Evolutionary conservation across 2,113 vertebrate genomes (phyloP).

Genomic region (Corydoras maculifer): DNA sequence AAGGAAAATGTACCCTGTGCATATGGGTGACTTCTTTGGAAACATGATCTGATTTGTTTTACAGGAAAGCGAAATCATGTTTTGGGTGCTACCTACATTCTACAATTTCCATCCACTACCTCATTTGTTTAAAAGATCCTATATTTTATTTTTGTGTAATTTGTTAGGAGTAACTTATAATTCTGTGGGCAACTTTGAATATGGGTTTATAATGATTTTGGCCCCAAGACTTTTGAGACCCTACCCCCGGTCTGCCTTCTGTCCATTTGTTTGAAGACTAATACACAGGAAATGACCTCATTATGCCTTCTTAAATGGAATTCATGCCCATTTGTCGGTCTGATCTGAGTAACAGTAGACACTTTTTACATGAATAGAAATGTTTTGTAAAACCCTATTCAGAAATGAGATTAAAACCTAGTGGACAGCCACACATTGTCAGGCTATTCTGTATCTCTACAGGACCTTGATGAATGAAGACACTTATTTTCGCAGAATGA

Average conservation of each 20-base stretch:
- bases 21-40: slow-evolving; percentile 5
- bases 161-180: slow-evolving; percentile 40
- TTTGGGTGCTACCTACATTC: slow-evolving; percentile 38
- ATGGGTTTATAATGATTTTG: slow-evolving; percentile 43
- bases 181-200: slow-evolving; percentile 48
- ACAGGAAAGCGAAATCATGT: slow-evolving; percentile 35
- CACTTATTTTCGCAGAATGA: slow-evolving; percentile 1
- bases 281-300: slow-evolving; percentile 2
- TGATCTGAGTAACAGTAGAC: too few species aligned
- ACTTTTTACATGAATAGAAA: too few species aligned
- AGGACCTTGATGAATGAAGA: neutral
- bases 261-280: slow-evolving; percentile 21
- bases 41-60: slow-evolving; percentile 21
- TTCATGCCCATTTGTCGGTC: neutral
- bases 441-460: neutral
- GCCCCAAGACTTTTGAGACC: slow-evolving; percentile 46
- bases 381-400: neutral
- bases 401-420: neutral
- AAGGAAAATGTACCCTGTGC: slow-evolving; percentile 36
- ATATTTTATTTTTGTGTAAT: slow-evolving; percentile 30
- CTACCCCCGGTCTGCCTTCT: slow-evolving; percentile 40
- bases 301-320: neutral
- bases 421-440: neutral
- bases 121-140: slow-evolving; percentile 61
- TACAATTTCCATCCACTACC: slow-evolving; percentile 63